Percentiles rank a stretch among this genome's conserved stretches.
These are phyloP conservation scores for Lordiphosa collinella DNA, from an alignment of 1,140 invertebrate genomes.

Conservation along the genomic window DNA sequence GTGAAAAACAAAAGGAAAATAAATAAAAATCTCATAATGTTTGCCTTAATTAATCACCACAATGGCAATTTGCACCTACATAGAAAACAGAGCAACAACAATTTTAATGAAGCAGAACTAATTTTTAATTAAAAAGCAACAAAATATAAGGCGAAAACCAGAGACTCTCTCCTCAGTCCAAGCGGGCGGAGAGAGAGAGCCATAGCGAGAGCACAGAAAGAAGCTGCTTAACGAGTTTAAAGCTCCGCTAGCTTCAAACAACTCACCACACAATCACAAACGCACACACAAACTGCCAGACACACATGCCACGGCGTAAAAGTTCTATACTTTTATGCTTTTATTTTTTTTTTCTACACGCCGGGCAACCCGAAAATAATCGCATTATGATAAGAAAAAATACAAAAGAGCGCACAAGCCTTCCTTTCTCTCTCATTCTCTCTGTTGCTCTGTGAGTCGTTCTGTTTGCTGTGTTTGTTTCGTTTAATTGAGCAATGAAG, in stretches of 20 bases:
- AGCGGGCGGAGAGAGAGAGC: conserved; percentile 2
- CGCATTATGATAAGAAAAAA: conserved; percentile 68
- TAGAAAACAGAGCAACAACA: conserved; percentile 12
- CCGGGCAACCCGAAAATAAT: conserved; percentile 58
- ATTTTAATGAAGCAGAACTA: conserved; percentile 56
- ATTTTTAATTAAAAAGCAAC: conserved; percentile 58
- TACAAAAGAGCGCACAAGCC: conserved; percentile 14
- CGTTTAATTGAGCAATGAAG: not conserved
- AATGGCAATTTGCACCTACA: conserved; percentile 35
- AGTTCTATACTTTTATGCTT: conserved; percentile 57
- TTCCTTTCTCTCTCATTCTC: conserved; percentile 6
- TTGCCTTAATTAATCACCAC: conserved; percentile 39
- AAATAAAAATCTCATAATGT: conserved; percentile 26
- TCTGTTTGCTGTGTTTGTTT: not conserved
- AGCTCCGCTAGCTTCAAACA: conserved; percentile 56
- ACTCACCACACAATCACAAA: conserved; percentile 9
- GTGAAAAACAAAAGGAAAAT: conserved; percentile 7
- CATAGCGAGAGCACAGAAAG: conserved; percentile 6
- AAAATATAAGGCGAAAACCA: conserved; percentile 15
- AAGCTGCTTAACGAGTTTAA: conserved; percentile 72
- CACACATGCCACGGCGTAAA: conserved; percentile 46
- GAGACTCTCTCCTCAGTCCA: not conserved
- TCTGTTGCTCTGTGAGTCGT: conserved; percentile 2
- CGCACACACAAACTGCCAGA: conserved; percentile 16
- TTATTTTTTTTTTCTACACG: conserved; percentile 47